phyloP scores from a whole-genome alignment of 1,140 invertebrate genomes.

The Drosophila hydei region DNA sequence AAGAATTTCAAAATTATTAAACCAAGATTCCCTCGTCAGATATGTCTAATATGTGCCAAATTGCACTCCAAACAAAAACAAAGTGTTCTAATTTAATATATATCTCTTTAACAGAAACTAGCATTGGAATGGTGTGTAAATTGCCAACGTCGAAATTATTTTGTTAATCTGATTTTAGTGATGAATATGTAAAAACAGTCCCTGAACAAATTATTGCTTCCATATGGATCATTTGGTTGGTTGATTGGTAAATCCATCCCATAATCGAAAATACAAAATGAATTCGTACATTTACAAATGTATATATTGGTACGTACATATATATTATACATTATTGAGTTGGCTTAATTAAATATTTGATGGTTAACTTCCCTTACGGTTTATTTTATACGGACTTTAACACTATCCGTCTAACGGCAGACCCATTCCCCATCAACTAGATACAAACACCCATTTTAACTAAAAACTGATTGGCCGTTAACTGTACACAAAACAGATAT shows the following conservation, averaged over 20 bases:
- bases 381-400: slow-evolving; percentile 29
- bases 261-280: slow-evolving; percentile 45
- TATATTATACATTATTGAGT: slow-evolving; percentile 68
- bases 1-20: slow-evolving; percentile 24
- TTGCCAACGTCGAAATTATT: slow-evolving; percentile 3
- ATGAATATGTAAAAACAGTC: slow-evolving; percentile 9
- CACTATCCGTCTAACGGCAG: slow-evolving; percentile 4
- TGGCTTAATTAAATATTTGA: slow-evolving; percentile 41
- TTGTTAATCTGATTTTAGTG: not conserved
- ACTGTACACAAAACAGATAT: slow-evolving; percentile 45
- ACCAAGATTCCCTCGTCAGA: slow-evolving; percentile 37
- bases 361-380: slow-evolving; percentile 18
- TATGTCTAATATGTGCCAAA: slow-evolving; percentile 53
- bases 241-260: slow-evolving; percentile 22
- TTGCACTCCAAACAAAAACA: slow-evolving; percentile 31
- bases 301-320: slow-evolving; percentile 68
- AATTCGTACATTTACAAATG: slow-evolving; percentile 63
- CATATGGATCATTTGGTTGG: not conserved
- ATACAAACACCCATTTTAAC: slow-evolving; percentile 41
- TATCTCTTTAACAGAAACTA: slow-evolving; percentile 4
- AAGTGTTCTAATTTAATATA: slow-evolving; percentile 5
- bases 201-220: slow-evolving; percentile 15
- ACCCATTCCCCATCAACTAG: slow-evolving; percentile 20
- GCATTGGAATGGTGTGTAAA: slow-evolving; percentile 12
- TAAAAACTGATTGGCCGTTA: slow-evolving; percentile 32